Evolutionary conservation across 1,140 invertebrate genomes (phyloP), one percentile per base, ranked within the genome.

Genomic region (Drosophila malerkotliana): DNA sequence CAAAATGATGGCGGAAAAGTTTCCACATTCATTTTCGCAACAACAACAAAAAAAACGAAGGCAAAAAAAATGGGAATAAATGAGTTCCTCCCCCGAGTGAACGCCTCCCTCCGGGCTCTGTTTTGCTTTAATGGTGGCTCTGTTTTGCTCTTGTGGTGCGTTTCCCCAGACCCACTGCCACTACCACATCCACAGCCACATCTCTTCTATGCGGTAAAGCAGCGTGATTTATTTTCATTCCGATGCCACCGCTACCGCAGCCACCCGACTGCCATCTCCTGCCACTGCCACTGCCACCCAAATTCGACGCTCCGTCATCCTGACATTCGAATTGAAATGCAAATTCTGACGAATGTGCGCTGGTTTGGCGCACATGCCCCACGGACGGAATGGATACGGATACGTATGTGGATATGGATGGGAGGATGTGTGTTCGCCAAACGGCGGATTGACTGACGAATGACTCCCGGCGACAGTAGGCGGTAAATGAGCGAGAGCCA

Each of bases 1-100:
- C 90, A 91, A 91, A 91, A 90, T 91, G 90, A 87, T 91, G 89
- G 84, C 85, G 80, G 77, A 90, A 91, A 91, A 90, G 72, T 90
- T 85, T 87, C 69, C 79, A 83, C 79, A 84, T 85, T 90, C 85
- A 76, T 80, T 90, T 77, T 88, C 56, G 81, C 63, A 67, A 64
- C 64, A 18, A 47, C 5, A 56, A 45, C 28, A 28, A 18, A 45
- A 44, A 28, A 14, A 28, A 56, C 18, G 39, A 41, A 21, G 21
- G 48, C 18, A 15, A 41, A 72, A 62, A 84, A 85, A 81, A 76
- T 75, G 74, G 71, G 85, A 81, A 90, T 90, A 89, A 89, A 89
- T 81, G 82, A 78, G 76, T 79, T 77, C 66, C 71, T 47, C 52
- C 61, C 66, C 58, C 37, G 5, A n/a, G 15, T 30, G 14, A 52